phyloP scores from a whole-genome alignment of 2,113 vertebrate genomes.

The Cinclus mexicanus region DNA sequence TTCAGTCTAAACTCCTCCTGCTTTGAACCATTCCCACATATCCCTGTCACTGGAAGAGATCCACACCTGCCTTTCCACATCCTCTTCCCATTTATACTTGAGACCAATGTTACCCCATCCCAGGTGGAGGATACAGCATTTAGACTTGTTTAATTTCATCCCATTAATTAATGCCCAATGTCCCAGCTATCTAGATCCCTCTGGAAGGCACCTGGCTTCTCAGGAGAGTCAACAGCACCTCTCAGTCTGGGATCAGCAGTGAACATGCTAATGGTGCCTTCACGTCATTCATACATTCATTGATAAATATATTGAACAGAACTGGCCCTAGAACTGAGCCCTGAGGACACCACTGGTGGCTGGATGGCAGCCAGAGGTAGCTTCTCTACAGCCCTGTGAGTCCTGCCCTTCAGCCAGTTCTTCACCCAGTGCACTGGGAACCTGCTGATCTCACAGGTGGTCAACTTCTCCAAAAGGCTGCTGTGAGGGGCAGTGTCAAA shows the following conservation, averaged over 20 bases:
- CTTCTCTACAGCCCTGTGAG: neutral
- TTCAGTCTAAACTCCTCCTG: neutral
- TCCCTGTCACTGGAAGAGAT: neutral
- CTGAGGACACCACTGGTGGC: neutral
- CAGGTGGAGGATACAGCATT: neutral
- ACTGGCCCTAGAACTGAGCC: neutral
- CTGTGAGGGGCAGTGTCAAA: neutral
- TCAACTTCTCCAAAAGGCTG: neutral
- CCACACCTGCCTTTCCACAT: neutral
- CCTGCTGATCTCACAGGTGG: neutral
- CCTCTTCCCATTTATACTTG: neutral
- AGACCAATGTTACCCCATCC: neutral
- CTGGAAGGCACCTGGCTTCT: neutral
- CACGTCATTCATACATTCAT: rapidly evolving
- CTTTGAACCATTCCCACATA: neutral
- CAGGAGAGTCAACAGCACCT: neutral
- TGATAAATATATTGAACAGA: neutral
- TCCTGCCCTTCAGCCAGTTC: neutral
- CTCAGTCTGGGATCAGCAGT: neutral
- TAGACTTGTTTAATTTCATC: neutral
- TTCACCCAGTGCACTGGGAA: neutral
- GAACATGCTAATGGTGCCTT: neutral
- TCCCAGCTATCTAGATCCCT: neutral
- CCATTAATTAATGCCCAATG: neutral
- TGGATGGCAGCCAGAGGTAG: neutral